Conservation (phyloP, 2,797 vertebrate genomes). For the Gymnoscopelus braueri region DNA sequence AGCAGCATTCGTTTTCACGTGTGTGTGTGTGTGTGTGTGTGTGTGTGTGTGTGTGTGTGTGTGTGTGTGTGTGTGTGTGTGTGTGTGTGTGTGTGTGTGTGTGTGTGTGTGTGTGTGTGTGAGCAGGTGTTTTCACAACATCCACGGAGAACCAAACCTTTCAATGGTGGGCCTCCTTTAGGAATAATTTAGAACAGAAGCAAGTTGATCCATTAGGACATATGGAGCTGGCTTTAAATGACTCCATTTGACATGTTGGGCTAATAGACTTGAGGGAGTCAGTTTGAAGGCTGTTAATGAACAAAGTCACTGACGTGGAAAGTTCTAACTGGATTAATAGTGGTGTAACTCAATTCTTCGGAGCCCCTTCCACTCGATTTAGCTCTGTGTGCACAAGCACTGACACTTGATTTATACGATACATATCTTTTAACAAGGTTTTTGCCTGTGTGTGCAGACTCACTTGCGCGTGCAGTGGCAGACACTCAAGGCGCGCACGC, state of each 20-base stretch:
- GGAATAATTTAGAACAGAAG: conserved; percentile 56
- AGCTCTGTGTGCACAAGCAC: conserved; percentile 53
- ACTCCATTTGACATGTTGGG: conserved; percentile 65
- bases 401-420: conserved; percentile 66
- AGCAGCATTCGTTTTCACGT: too few species aligned
- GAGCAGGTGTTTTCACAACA: background rate
- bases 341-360: conserved; percentile 60
- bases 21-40: too few species aligned
- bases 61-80: background rate
- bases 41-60: background rate
- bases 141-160: conserved; percentile 11
- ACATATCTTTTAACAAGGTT: conserved; percentile 60
- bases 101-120: background rate
- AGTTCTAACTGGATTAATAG: conserved; percentile 73
- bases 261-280: conserved; percentile 61
- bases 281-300: conserved; percentile 72
- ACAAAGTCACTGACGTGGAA: conserved; percentile 70
- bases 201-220: conserved; percentile 62
- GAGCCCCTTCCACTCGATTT: conserved; percentile 68
- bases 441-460: conserved; percentile 45
- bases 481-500: background rate
- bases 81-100: background rate
- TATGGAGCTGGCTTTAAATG: conserved; percentile 61
- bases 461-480: background rate
- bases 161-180: conserved; percentile 32